Base-by-base conservation (phyloP, 2,113 vertebrate genomes). In the Alethe diademata region DNA sequence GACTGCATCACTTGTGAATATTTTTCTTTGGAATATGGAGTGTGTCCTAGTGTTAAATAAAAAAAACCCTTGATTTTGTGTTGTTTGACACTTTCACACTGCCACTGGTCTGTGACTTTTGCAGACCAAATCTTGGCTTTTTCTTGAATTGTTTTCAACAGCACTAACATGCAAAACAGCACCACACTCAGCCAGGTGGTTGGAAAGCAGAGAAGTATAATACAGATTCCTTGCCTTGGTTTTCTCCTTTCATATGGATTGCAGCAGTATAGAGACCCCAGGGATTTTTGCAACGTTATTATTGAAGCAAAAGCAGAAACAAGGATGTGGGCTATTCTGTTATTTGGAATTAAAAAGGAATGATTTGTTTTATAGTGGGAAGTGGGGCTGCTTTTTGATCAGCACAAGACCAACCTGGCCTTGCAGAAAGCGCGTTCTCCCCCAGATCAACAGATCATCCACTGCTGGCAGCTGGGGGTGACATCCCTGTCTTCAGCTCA, bases 401-500 rank as follows among this genome's bases (percentile, higher is more conserved):
- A 19, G 20, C 8, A 48, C 13, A 51, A 51, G 51, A 42, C 53
- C 65, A 72, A 7, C 6, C 3, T 3, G 8, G 36, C 14, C 86
- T 57, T 61, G 61, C 65, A 75, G 48, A 23, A 35, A 50, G 36
- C 0, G 0, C 24, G 5, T 35, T 90, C 60, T 72, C 47, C 70
- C 66, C 62, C 83, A 78, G 84, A 62, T 69, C 82, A 92, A 23
- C 25, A 38, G 69, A 35, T 71, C 75, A 24, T 66, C 86, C 11
- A 0, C 66, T 31, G 45, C 71, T 94, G 91, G 81, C 93, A 97
- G 93, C 69, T 79, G 90, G 83, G 86, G 76, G 62, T 83, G 86
- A 88, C 97, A 97, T 95, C 90, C 64, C 87, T 76, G 86, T 87
- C 88, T 90, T 76, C 69, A 61, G 51, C 83, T 4, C 86, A 56